Base-by-base conservation (phyloP, 2,888 invertebrate species). In the Neoascia interrupta region DNA sequence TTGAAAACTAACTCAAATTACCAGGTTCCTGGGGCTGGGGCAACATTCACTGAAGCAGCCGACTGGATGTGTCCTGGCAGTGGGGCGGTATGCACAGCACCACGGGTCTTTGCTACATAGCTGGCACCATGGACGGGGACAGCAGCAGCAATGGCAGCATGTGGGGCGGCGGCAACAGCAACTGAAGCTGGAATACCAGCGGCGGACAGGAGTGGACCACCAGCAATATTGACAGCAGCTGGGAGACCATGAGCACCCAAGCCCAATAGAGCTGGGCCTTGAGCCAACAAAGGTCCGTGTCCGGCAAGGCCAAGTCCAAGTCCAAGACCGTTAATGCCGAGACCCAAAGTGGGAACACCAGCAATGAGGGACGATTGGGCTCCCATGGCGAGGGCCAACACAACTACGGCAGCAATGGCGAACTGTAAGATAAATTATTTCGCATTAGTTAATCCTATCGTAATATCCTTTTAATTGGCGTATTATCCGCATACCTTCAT, bases 401-500 rank as follows among this genome's bases (percentile, higher is more conserved):
- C 83, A 83, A 85, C 85, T 85, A 84, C 85, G 84, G 82, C 83
- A 82, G 83, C 54, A 56, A 76, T 53, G 13, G 81, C 83, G 84
- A 85, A 85, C 85, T 85, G 80, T 1, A 82, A 81, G 61, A 58
- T 54, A 68, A 15, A 47, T 36, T n/a, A n/a, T 54, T 37, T 63
- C 61, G 13, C 26, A 56, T 21, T 21, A n/a, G 19, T 45, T 28
- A 56, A 43, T 76, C 45, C 54, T 36, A 39, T 31, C n/a, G 8
- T 31, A n/a, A 31, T n/a, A 31, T 31, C 31, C 31, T 31, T 31
- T 31, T 31, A n/a, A n/a, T n/a, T n/a, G n/a, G n/a, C n/a, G n/a
- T n/a, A n/a, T n/a, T n/a, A n/a, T n/a, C n/a, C n/a, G n/a, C 69
- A 83, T 85, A 87, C 87, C 87, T 87, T 87, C 87, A 87, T 87